Evolutionary conservation across 2,113 vertebrate genomes (phyloP).

Genomic region (Zootoca vivipara): DNA sequence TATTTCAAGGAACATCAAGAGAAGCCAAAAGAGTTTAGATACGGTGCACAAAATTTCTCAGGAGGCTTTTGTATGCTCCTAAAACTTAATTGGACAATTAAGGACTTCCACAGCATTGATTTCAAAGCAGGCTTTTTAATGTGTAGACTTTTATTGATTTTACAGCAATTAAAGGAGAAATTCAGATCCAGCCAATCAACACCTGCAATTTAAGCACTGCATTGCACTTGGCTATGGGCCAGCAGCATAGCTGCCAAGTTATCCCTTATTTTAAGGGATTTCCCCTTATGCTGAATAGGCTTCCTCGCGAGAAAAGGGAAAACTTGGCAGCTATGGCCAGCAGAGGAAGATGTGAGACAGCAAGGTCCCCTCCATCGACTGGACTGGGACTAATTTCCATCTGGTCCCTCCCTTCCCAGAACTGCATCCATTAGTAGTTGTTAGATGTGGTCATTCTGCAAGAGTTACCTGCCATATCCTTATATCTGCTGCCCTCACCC

Average conservation of each 20-base stretch:
- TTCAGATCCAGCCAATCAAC: neutral
- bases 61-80: neutral
- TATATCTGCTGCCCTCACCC: neutral
- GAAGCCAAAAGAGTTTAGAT: neutral
- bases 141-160: constrained; percentile 8
- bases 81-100: constrained; percentile 12
- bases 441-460: neutral
- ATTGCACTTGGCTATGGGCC: neutral
- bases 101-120: neutral
- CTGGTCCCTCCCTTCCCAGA: neutral
- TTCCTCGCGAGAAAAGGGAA: too few species aligned
- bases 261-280: too few species aligned
- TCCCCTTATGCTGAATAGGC: too few species aligned
- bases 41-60: neutral
- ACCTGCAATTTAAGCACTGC: neutral
- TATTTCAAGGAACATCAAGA: neutral
- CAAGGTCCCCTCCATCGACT: neutral
- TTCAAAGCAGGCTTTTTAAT: neutral
- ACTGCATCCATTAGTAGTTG: neutral
- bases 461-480: neutral
- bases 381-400: neutral
- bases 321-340: too few species aligned
- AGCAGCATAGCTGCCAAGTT: too few species aligned
- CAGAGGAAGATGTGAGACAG: neutral
- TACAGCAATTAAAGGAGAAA: neutral